These are phyloP conservation scores for Rissa tridactyla DNA, from an alignment of 2,113 vertebrate genomes.

Conservation along the genomic window DNA sequence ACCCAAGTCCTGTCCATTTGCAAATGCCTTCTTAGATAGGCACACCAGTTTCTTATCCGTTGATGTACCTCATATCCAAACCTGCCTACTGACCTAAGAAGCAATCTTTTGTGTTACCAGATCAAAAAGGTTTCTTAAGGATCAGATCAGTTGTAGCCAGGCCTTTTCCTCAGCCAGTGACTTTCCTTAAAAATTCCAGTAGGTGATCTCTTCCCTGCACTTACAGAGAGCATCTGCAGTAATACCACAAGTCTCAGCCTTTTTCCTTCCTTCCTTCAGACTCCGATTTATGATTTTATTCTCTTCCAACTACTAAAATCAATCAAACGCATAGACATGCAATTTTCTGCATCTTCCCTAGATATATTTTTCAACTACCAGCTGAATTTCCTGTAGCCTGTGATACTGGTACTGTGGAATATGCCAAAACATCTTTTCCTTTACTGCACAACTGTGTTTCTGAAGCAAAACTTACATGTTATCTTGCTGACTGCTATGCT, in stretches of 20 bases:
- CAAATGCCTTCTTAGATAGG: slow-evolving; percentile 15
- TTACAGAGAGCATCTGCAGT: not conserved
- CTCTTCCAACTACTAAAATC: not conserved
- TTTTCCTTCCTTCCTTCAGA: slow-evolving; percentile 8
- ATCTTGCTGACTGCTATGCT: not conserved
- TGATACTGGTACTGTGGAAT: not conserved
- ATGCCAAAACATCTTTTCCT: not conserved
- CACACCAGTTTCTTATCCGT: not conserved
- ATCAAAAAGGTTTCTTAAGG: slow-evolving; percentile 31
- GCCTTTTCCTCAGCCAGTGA: not conserved
- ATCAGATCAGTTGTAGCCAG: not conserved
- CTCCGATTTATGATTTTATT: slow-evolving; percentile 11
- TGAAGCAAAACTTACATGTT: slow-evolving; percentile 14
- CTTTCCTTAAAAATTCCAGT: slow-evolving; percentile 9
- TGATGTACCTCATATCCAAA: not conserved
- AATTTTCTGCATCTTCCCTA: not conserved
- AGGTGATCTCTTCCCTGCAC: not conserved
- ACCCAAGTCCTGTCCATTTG: not conserved
- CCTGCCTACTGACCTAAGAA: slow-evolving; percentile 6
- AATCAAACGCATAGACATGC: not conserved
- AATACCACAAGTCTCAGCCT: not conserved
- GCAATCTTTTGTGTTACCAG: not conserved
- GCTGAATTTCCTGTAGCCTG: not conserved
- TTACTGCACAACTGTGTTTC: not conserved
- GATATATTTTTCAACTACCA: not conserved